These are phyloP conservation scores for Drosophila vallismaia DNA, from an alignment of 2,888 invertebrate genomes.

Conservation along the genomic window DNA sequence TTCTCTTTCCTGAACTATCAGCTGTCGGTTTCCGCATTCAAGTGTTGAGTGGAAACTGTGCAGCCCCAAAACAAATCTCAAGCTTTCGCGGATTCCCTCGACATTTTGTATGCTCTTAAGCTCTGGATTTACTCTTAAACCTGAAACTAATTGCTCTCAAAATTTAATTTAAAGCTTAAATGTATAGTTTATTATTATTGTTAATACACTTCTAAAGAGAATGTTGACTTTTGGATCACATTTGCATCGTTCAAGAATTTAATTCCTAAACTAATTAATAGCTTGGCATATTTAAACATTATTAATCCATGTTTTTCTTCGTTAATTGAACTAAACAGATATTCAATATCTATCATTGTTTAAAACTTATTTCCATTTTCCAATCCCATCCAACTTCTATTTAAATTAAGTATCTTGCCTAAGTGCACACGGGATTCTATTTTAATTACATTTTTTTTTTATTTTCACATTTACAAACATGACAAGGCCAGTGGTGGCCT, in stretches of 20 bases:
- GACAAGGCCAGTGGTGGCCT: slow-evolving; percentile 23
- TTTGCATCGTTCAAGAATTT: too few relatives aligned
- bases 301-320: background rate
- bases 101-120: slow-evolving; percentile 1
- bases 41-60: slow-evolving; percentile 6
- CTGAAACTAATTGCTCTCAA: background rate
- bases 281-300: background rate
- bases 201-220: slow-evolving; percentile 1
- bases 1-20: slow-evolving; percentile 39
- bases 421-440: background rate
- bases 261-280: too few relatives aligned
- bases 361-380: background rate
- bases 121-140: slow-evolving; percentile 26
- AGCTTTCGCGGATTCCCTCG: slow-evolving; percentile 45
- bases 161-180: slow-evolving; percentile 9
- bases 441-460: slow-evolving; percentile 12
- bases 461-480: slow-evolving; percentile 33
- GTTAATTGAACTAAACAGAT: background rate
- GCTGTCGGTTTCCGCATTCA: background rate
- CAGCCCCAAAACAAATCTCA: background rate
- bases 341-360: background rate
- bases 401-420: slow-evolving; percentile 4
- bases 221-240: too few relatives aligned
- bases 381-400: background rate
- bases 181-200: slow-evolving; percentile 17